Base-by-base conservation (phyloP, 2,113 vertebrate genomes). In the Triplophysa dalaica region DNA sequence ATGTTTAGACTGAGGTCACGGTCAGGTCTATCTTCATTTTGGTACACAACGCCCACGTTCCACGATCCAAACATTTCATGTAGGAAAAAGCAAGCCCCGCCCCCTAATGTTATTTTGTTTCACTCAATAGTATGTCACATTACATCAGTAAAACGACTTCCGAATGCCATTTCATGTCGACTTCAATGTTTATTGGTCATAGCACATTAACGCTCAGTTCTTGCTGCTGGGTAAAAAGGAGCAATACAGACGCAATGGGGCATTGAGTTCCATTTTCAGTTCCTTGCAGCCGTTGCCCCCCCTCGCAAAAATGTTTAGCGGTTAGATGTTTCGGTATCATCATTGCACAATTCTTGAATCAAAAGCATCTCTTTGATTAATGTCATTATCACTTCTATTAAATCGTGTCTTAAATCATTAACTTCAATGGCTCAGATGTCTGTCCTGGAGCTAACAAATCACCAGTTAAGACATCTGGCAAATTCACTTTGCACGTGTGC, bases 401-500 rank as follows among this genome's bases (percentile, higher is more conserved):
- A 64, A 74, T 67, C 33, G 58, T 8, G 70, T 72, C 70, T 75
- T 67, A 67, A 67, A 64, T 80, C 70, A 74, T 65, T 64, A 80
- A 33, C 61, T 72, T 75, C 70, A 75, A 70, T 52, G 68, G 61
- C 68, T 77, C 14, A 60, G 41, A 45, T 41, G 52, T 70, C 50
- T 75, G 22, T 79, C 58, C 45, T 64, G 58, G 48, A 80, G 72
- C 72, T 26, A 75, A 60, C 56, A 83, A 76, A 83, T 63, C 67
- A 60, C 41, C 58, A 79, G 67, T 73, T 19, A 75, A 76, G 77
- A 80, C 66, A 54, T 80, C 50, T 80, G 65, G 67, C 70, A 70
- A 75, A 80, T 48, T 65, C 52, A 24, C 70, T 80, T 75, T 41
- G 4, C 62, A 74, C 43, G 33, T 76, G 64, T 26, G 21, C 38